Evolutionary conservation across 2,888 invertebrate genomes (phyloP), one percentile per base, ranked within the genome.

Genomic region (Catocala sponsa): DNA sequence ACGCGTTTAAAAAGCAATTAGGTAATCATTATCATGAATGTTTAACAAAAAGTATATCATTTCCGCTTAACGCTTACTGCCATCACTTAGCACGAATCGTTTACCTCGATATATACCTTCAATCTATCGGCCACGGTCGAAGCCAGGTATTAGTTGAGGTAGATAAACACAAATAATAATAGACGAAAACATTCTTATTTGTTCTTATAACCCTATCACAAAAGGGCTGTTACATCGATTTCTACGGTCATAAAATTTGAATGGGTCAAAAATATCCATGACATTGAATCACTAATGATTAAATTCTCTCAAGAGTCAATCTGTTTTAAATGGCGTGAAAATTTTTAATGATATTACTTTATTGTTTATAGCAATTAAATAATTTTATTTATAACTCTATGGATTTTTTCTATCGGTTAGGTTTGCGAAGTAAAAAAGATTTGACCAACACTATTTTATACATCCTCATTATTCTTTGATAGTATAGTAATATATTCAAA

Each of bases 71-170:
- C 12, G 55, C 61, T 64, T 65, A 44, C 7, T 43, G 55, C 52
- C 7, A 47, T 64, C 32, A 57, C 68, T 78, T 73, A 54, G 9
- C 11, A 59, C 67, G 10, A 58, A 58, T 47, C 50, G 33, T 53
- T 48, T 59, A 69, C 67, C 68, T 75, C 68, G 71, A 82, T 80
- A 80, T 76, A 68, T 68, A 79, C 80, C 79, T 81, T 79, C 74
- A 80, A 79, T 80, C 74, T 73, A 85, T 85, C 81, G 77, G 84
- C 72, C 76, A 85, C 83, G 87, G 82, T 82, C 73, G 67, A 62
- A 73, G 72, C 76, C 73, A 72, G 68, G 74, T 78, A 79, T 83
- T 81, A 80, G 73, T 70, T 65, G 70, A 78, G 74, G 68, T 68
- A 73, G 78, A 79, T 78, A 77, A 75, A 69, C 15, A 55, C 46